These are phyloP conservation scores for Antennarius striatus DNA, from an alignment of 2,113 vertebrate genomes.

Conservation along the genomic window DNA sequence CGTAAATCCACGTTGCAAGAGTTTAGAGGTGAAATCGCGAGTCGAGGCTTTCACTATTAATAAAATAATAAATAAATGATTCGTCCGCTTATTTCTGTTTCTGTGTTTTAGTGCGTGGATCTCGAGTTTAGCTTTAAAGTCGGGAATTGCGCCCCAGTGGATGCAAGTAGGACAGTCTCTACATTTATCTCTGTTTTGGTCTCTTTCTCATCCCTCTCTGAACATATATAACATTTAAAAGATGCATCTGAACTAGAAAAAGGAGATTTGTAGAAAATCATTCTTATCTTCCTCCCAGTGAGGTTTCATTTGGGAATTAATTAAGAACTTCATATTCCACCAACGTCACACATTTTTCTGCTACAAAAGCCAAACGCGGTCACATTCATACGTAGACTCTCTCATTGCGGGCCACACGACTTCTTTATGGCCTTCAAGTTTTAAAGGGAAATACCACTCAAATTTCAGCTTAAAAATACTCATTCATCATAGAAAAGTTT, in stretches of 20 bases:
- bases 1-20: conserved; percentile 18
- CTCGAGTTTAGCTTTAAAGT: no score
- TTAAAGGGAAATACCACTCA: conserved; percentile 57
- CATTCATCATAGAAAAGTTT: conserved; percentile 4
- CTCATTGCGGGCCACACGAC: conserved; percentile 50
- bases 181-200: no score
- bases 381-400: conserved; percentile 14
- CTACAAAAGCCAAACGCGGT: no score
- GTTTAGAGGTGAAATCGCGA: conserved; percentile 23
- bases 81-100: neutral
- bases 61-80: neutral
- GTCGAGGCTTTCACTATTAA: no score
- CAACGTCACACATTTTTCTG: neutral
- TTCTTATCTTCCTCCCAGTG: no score
- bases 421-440: conserved; percentile 20
- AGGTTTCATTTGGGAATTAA: neutral
- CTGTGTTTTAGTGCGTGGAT: neutral
- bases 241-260: neutral
- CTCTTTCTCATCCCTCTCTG: no score
- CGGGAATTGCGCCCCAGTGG: no score
- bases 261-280: neutral
- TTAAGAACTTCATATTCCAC: neutral
- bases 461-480: conserved; percentile 27
- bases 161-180: no score
- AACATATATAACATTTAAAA: no score